Evolutionary conservation across 2,888 invertebrate species (phyloP).

Genomic region (Ecliptopera silaceata): DNA sequence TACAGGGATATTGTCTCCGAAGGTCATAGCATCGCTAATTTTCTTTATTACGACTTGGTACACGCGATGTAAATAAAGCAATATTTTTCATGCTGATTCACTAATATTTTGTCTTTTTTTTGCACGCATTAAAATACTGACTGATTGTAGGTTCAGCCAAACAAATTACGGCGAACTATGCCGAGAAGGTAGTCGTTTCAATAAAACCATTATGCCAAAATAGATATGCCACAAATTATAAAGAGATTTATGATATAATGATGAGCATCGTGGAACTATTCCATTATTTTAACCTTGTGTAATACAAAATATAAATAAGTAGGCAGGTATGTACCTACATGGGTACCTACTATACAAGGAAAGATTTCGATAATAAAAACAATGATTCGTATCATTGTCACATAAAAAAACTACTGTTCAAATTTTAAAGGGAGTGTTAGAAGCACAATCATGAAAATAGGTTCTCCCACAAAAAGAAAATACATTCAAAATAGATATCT

Average conservation of each 20-base stretch:
- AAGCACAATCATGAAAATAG: no score
- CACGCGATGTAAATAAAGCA: slow-evolving; percentile 62
- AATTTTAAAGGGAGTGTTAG: no score
- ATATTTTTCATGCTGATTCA: slow-evolving; percentile 42
- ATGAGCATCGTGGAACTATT: neutral
- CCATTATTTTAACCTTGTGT: neutral
- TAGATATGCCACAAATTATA: slow-evolving; percentile 1
- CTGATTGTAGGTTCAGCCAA: slow-evolving; percentile 15
- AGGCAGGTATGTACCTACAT: no score
- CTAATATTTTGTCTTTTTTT: slow-evolving; percentile 37
- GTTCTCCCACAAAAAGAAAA: no score
- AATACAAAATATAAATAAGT: no score
- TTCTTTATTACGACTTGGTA: slow-evolving; percentile 61
- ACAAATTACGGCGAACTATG: slow-evolving; percentile 1
- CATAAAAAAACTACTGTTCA: no score
- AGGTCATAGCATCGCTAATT: slow-evolving; percentile 74
- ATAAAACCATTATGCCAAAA: neutral
- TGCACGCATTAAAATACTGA: slow-evolving; percentile 31
- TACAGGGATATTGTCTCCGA: slow-evolving; percentile 47
- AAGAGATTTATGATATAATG: slow-evolving; percentile 10
- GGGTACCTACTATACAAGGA: no score
- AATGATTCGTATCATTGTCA: no score
- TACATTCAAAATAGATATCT: no score
- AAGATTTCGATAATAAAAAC: no score
- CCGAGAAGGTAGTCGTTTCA: neutral